Evolutionary conservation across 2,797 vertebrate genomes (phyloP), one percentile per base, ranked within the genome.

Genomic region (Coregonus sp.): DNA sequence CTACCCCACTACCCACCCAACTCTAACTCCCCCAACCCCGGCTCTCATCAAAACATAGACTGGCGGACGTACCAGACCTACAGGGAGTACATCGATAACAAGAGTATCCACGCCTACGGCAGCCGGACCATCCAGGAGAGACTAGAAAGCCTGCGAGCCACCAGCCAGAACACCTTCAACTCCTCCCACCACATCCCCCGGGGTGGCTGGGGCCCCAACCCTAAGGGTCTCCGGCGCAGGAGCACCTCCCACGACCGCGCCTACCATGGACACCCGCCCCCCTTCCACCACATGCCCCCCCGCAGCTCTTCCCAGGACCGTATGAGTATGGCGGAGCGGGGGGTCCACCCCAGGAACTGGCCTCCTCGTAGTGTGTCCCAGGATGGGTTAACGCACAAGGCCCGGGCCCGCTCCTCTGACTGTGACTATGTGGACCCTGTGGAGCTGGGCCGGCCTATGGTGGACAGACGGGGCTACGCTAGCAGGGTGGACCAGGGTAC

Each of bases 51-150:
- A 87, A 97, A 97, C 69, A 99, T 99, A 87, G 98, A 99, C 95
- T 99, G 98, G 97, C 97, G 97, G 86, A 99, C 96, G 76, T 99
- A 99, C 87, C 98, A 98, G 92, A 99, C 98, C 0, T 99, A 99
- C 88, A 96, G 96, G 89, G 98, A 99, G 80, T 99, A 99, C 86
- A 97, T 99, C 35, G 98, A 99, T 87, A 97, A 98, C 72, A 96
- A 97, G 86, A 96, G 97, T 80, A 96, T 96, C 87, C 97, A 98
- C 87, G 95, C 96, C 86, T 97, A 98, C 47, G 96, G 93, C 67
- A 97, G 96, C 86, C 93, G 98, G 82, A 99, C 97, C 71, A 98
- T 99, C 86, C 98, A 99, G 82, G 98, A 99, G 78, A 94, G 98
- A 71, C 86, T 99, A 76, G 97, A 99, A 75, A 98, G 95, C 86